Base-by-base conservation (phyloP, 2,113 vertebrate genomes). In the Aegypius monachus region DNA sequence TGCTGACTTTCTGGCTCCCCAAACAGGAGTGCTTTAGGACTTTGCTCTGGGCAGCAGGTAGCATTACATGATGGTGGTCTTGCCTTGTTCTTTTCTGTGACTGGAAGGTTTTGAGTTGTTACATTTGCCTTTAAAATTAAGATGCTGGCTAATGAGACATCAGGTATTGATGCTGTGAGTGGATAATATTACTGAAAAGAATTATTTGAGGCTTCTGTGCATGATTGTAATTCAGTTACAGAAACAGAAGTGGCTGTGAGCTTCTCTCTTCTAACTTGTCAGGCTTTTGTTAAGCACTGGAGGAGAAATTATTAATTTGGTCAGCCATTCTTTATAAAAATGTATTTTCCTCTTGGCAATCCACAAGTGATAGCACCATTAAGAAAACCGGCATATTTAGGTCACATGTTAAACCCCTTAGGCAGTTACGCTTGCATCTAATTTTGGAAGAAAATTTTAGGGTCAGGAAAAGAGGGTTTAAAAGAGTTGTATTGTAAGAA, bases 271-370 rank as follows among this genome's bases (percentile, higher is more conserved):
- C 38, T 11, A 43, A 56, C 66, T 74, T 73, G 2, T 0, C 27
- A 5, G 3, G 40, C 95, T 59, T 95, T 96, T 88, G 81, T 88
- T 74, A 32, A 75, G 86, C 91, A 90, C 82, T 93, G 94, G 88
- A 97, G 96, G 95, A 95, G 94, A 97, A 97, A 66, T 67, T 75
- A 95, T 96, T 94, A n/a, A 71, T 82, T 90, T 94, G 70, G 84
- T 68, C 91, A 90, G 87, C 17, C 53, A 11, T 89, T 90, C 88
- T 95, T 87, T 48, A 50, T 34, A 75, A 34, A 45, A 86, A 72
- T 75, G 75, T 29, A 26, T 95, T 96, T 97, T 79, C 67, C 90
- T 91, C 78, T 68, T 53, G 22, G 91, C 3, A 0, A 81, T 85
- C 81, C 45, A 70, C 81, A 75, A 96, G 93, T 95, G 95, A 95